These are phyloP conservation scores for Xiphophorus hellerii DNA, from an alignment of 2,113 vertebrate species.

Conservation along the genomic window DNA sequence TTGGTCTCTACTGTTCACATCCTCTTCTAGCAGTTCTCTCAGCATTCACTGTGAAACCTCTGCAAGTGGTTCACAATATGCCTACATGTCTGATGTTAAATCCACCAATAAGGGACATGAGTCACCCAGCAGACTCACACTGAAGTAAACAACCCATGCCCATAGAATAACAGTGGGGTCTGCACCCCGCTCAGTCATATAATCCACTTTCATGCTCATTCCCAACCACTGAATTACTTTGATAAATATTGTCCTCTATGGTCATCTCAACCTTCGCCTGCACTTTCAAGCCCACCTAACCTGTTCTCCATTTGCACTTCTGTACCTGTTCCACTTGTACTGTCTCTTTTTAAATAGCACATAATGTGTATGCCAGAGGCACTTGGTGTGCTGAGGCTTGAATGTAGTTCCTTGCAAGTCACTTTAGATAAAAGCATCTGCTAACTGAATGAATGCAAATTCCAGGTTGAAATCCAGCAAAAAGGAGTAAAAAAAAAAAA, in stretches of 20 bases:
- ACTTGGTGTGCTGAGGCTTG: not conserved
- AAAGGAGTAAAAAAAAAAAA: not conserved
- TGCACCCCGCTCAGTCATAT: not conserved
- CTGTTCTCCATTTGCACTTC: not conserved
- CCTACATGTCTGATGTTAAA: not conserved
- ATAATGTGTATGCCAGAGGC: not conserved
- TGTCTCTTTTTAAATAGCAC: not conserved
- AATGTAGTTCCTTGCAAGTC: not conserved
- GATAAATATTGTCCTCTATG: not conserved
- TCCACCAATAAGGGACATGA: not conserved
- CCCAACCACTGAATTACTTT: not conserved
- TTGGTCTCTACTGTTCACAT: not conserved
- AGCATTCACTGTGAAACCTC: not conserved
- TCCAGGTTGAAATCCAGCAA: not conserved
- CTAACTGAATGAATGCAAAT: not conserved
- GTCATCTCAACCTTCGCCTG: not conserved
- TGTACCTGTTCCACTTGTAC: not conserved
- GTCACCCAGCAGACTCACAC: not conserved
- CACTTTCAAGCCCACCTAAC: not conserved
- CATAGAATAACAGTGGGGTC: not conserved
- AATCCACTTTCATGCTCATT: not conserved
- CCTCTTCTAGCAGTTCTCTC: not conserved
- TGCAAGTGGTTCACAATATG: not conserved
- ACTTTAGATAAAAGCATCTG: conserved; percentile 2
- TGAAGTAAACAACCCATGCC: not conserved